Evolutionary conservation across 2,797 vertebrate species (phyloP).

Genomic region (Catamblyrhynchus diadema): DNA sequence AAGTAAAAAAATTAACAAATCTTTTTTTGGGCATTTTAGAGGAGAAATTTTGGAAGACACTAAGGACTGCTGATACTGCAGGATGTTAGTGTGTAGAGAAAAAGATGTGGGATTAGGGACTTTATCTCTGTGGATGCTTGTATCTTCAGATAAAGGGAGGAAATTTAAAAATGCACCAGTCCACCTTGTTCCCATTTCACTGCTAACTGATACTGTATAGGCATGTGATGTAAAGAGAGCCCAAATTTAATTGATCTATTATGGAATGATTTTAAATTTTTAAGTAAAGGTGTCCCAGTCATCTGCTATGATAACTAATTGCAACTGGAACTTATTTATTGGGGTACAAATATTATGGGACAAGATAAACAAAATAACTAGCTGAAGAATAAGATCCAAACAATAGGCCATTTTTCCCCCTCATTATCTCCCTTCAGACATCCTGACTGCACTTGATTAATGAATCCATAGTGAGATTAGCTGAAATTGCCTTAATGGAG

Average conservation of each 20-base stretch:
- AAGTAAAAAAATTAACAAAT: conserved; percentile 44
- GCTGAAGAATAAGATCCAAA: conserved; percentile 26
- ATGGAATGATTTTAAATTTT: neutral
- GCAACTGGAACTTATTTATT: neutral
- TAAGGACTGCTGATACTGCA: conserved; percentile 41
- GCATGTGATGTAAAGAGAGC: neutral
- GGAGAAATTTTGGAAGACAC: conserved; percentile 35
- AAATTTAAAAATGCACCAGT: neutral
- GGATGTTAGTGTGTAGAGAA: neutral
- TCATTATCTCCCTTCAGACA: conserved; percentile 57
- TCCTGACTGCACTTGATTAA: conserved; percentile 59
- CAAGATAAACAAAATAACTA: conserved; percentile 15
- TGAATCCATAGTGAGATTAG: conserved; percentile 57
- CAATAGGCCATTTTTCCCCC: neutral
- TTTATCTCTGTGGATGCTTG: neutral
- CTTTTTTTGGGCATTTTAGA: conserved; percentile 46
- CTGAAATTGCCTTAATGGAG: conserved; percentile 61
- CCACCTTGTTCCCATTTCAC: neutral
- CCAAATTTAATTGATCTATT: neutral
- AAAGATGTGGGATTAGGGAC: neutral
- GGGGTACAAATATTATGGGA: neutral
- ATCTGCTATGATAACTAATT: neutral
- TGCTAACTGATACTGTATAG: neutral
- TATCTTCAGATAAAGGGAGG: neutral
- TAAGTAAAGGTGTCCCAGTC: neutral